Conservation (phyloP, 2,113 vertebrate genomes). For the Gymnobelideus leadbeateri region DNA sequence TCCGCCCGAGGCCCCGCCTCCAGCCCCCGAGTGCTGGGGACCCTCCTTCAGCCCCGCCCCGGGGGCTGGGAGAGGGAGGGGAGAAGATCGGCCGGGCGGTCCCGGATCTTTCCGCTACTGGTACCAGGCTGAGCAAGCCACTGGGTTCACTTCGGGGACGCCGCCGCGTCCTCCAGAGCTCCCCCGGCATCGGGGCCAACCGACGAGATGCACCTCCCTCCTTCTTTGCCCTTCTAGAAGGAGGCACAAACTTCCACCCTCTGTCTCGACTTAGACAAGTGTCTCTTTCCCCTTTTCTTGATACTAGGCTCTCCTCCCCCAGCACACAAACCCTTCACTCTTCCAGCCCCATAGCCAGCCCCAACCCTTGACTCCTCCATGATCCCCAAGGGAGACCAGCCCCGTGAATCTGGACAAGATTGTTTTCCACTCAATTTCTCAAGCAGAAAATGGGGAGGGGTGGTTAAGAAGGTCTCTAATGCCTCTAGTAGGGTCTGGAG, state of each 20-base stretch:
- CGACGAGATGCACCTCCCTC: too few relatives aligned
- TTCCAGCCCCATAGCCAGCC: neutral
- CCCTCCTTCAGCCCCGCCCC: too few relatives aligned
- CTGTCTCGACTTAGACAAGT: too few relatives aligned
- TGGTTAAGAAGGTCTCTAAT: neutral
- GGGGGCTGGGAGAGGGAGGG: too few relatives aligned
- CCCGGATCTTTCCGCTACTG: neutral
- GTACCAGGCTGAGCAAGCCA: too few relatives aligned
- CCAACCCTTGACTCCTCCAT: neutral
- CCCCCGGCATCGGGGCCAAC: too few relatives aligned
- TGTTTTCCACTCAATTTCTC: neutral
- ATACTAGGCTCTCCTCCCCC: neutral
- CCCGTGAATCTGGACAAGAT: neutral
- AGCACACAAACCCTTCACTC: neutral
- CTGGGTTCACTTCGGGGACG: too few relatives aligned
- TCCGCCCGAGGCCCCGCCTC: neutral
- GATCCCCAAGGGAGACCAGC: neutral
- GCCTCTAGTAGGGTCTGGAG: neutral
- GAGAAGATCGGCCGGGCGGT: neutral
- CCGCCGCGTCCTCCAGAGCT: too few relatives aligned
- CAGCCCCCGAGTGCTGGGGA: too few relatives aligned
- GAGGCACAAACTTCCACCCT: neutral
- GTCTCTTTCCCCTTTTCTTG: too few relatives aligned
- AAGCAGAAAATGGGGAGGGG: too few relatives aligned
- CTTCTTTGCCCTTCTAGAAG: too few relatives aligned